Conservation (phyloP, 2,113 vertebrate genomes). For the Trematomus loennbergii region DNA sequence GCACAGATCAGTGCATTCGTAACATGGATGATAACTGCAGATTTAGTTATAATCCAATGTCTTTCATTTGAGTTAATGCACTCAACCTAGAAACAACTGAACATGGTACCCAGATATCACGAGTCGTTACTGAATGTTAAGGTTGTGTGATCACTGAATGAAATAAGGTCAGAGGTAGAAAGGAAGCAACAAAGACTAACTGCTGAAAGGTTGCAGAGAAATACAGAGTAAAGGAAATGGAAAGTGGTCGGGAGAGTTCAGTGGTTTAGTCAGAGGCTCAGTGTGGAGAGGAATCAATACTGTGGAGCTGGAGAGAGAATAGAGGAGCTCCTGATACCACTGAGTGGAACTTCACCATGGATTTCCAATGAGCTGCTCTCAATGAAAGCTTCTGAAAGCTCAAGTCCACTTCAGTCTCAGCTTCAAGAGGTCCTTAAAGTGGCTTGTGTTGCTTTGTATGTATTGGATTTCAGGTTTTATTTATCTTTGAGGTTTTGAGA, state of each 20-base stretch:
- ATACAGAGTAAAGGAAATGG: background rate
- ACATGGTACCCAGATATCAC: background rate
- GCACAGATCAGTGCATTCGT: too few relatives aligned
- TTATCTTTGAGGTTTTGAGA: background rate
- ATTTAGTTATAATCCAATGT: background rate
- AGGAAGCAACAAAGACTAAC: background rate
- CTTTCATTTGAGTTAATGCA: background rate
- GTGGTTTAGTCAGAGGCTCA: conserved; percentile 30
- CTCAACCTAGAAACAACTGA: background rate
- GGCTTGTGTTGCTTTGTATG: background rate
- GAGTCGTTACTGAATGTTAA: too few relatives aligned
- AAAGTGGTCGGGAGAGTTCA: too few relatives aligned
- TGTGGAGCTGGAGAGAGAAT: conserved; percentile 26
- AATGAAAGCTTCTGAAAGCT: conserved; percentile 19
- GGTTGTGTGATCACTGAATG: background rate
- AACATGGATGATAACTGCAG: background rate
- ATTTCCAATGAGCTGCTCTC: conserved; percentile 50
- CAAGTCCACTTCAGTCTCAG: background rate
- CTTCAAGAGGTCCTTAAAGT: background rate
- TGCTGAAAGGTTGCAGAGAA: background rate
- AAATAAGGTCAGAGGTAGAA: background rate
- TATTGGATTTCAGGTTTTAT: background rate
- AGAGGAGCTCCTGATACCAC: conserved; percentile 46
- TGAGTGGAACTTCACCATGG: conserved; percentile 54
- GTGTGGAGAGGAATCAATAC: conserved; percentile 45